Conservation (phyloP, 2,797 vertebrate species). For the Poliocrania exsul region DNA sequence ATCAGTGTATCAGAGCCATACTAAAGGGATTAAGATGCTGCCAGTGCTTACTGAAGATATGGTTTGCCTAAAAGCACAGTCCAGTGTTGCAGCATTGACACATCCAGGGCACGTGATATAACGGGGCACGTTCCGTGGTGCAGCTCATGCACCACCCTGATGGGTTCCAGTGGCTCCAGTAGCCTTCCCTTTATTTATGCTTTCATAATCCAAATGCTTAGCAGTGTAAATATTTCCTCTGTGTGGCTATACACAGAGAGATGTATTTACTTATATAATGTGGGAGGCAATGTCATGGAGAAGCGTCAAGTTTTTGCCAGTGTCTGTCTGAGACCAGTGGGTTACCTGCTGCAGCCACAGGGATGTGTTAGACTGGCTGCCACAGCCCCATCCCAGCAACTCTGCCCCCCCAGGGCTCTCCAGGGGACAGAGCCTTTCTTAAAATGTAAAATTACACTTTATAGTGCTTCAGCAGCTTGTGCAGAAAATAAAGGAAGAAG, state of each 20-base stretch:
- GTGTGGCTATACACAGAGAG: background rate
- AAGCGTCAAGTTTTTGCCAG: background rate
- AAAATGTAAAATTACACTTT: background rate
- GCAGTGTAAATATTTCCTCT: slow-evolving; percentile 21
- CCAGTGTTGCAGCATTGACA: background rate
- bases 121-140: accelerated
- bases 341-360: background rate
- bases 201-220: slow-evolving; percentile 2
- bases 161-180: slow-evolving; percentile 18
- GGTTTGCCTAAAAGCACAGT: background rate
- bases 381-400: background rate
- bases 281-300: background rate
- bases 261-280: background rate
- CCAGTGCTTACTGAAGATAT: background rate
- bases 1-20: slow-evolving; percentile 4
- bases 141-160: background rate
- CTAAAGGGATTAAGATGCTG: slow-evolving; percentile 34
- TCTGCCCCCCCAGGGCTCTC: background rate
- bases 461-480: background rate
- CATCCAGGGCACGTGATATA: background rate
- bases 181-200: slow-evolving; percentile 17
- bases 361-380: background rate
- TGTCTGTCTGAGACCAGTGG: background rate
- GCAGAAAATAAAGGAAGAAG: background rate
- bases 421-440: background rate